These are phyloP conservation scores for Parnassius apollo DNA, from an alignment of 2,888 invertebrate species.

Conservation along the genomic window DNA sequence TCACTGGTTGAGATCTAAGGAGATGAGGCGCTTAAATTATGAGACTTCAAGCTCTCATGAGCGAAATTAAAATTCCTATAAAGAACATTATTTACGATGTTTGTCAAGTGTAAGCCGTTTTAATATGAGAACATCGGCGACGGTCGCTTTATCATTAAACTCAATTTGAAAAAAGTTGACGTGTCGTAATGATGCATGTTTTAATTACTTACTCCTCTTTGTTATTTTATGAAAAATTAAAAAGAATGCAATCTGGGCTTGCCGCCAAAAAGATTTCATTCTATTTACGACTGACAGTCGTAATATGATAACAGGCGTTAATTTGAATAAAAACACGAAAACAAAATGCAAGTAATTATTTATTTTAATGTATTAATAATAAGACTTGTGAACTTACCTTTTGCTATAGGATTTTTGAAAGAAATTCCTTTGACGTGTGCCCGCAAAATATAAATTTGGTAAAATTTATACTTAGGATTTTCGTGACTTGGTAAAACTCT, in stretches of 20 bases:
- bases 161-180: conserved; percentile 23
- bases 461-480: too few relatives aligned
- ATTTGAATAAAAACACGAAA: too few relatives aligned
- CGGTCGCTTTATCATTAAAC: conserved; percentile 20
- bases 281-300: too few relatives aligned
- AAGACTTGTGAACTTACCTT: too few relatives aligned
- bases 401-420: too few relatives aligned
- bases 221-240: conserved; percentile 18
- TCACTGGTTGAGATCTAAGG: background rate
- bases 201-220: conserved; percentile 25
- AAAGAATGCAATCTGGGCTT: conserved; percentile 11
- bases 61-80: conserved; percentile 7
- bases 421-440: too few relatives aligned
- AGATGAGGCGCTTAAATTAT: conserved; percentile 1
- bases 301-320: too few relatives aligned
- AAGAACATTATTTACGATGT: conserved; percentile 16
- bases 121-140: conserved; percentile 16
- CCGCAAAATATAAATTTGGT: too few relatives aligned
- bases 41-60: background rate
- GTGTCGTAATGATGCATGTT: conserved; percentile 21
- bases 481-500: too few relatives aligned
- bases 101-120: conserved; percentile 11
- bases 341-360: too few relatives aligned
- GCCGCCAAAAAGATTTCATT: conserved; percentile 7
- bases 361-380: too few relatives aligned